Evolutionary conservation across 2,113 vertebrate species (phyloP).

Genomic region (Cichladusa arquata): DNA sequence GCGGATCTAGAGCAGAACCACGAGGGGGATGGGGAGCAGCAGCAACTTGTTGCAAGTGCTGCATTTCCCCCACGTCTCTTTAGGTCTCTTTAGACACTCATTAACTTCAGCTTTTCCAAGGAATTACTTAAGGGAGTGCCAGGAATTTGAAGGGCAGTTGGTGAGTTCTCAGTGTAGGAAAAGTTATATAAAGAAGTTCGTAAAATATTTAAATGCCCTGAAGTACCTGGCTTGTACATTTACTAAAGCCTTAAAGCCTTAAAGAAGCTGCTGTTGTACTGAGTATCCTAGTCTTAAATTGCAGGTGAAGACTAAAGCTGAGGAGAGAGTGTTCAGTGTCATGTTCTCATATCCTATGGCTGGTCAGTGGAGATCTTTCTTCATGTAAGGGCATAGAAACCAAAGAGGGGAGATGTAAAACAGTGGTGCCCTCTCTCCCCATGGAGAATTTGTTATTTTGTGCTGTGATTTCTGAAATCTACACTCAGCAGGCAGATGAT

Average conservation of each 20-base stretch:
- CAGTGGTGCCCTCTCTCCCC: background rate
- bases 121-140: background rate
- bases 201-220: background rate
- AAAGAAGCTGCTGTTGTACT: background rate
- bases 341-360: accelerated
- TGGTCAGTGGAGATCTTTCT: background rate
- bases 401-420: background rate
- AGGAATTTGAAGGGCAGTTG: background rate
- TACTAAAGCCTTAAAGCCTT: background rate
- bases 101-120: background rate
- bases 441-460: background rate
- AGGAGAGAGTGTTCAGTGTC: background rate
- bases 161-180: background rate
- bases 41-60: background rate
- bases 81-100: background rate
- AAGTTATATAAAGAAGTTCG: background rate
- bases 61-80: background rate
- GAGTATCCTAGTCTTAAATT: background rate
- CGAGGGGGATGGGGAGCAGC: background rate
- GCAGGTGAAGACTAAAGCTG: background rate
- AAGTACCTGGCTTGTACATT: background rate
- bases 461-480: background rate
- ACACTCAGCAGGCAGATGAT: background rate
- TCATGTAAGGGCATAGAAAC: accelerated
- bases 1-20: background rate